phyloP scores from a whole-genome alignment of 2,888 invertebrate genomes.

The Synergus laeviventris region DNA sequence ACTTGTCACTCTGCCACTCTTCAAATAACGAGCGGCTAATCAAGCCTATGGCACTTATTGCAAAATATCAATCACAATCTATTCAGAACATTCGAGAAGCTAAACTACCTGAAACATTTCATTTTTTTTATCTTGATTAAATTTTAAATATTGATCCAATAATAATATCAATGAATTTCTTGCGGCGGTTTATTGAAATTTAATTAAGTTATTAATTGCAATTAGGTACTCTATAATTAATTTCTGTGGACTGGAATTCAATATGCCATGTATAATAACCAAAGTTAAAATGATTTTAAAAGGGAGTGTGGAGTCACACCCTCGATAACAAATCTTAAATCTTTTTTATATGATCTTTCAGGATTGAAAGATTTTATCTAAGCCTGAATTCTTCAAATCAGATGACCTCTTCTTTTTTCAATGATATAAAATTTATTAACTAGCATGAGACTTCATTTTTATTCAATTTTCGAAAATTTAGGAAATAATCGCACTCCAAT shows the following conservation, averaged over 20 bases:
- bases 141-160: neutral
- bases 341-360: neutral
- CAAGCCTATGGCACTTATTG: constrained; percentile 15
- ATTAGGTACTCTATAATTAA: neutral
- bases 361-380: no score
- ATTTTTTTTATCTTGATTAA: neutral
- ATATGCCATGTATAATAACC: neutral
- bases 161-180: neutral
- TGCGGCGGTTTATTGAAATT: neutral
- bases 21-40: constrained; percentile 2
- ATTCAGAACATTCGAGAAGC: neutral
- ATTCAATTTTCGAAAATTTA: no score
- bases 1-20: constrained; percentile 2
- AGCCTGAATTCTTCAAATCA: neutral
- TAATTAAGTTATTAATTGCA: neutral
- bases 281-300: neutral
- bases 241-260: neutral
- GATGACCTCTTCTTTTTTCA: no score
- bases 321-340: no score
- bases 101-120: neutral
- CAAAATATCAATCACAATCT: neutral
- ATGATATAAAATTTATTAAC: no score
- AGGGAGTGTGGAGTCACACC: neutral
- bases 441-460: neutral
- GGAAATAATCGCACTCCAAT: no score